Percentiles rank a stretch among this genome's conserved stretches.
These are phyloP conservation scores for Mythimna lalbum DNA, from an alignment of 2,888 invertebrate genomes.

Conservation along the genomic window DNA sequence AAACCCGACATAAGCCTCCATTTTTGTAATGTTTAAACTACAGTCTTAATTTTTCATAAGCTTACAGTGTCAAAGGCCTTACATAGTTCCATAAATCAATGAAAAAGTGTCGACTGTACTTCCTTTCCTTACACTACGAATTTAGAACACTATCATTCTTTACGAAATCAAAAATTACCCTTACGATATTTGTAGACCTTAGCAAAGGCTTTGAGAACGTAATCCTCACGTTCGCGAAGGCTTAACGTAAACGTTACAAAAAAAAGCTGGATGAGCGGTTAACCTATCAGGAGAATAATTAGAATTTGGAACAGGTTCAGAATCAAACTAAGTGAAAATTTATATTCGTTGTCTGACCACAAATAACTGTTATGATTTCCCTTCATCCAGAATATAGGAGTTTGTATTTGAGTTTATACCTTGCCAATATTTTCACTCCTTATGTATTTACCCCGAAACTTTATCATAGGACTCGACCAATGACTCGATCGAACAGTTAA, in stretches of 20 bases:
- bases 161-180: not conserved
- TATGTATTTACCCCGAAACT: no score
- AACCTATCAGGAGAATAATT: not conserved
- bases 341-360: no score
- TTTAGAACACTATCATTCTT: not conserved
- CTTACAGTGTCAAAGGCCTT: slow-evolving; percentile 9
- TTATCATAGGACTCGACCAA: no score
- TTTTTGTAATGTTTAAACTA: no score
- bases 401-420: not conserved
- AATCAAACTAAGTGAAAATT: no score
- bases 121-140: not conserved
- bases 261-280: not conserved
- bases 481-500: not conserved
- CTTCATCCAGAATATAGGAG: no score
- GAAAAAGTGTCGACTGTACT: not conserved
- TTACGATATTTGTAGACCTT: not conserved
- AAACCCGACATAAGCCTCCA: no score
- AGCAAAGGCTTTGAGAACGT: not conserved
- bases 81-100: not conserved
- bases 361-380: no score
- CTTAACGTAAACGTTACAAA: no score
- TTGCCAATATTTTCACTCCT: not conserved
- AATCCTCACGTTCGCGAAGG: no score
- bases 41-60: no score
- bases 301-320: not conserved